Evolutionary conservation across 1,140 invertebrate species (phyloP).

Genomic region (Drosophila rufa): DNA sequence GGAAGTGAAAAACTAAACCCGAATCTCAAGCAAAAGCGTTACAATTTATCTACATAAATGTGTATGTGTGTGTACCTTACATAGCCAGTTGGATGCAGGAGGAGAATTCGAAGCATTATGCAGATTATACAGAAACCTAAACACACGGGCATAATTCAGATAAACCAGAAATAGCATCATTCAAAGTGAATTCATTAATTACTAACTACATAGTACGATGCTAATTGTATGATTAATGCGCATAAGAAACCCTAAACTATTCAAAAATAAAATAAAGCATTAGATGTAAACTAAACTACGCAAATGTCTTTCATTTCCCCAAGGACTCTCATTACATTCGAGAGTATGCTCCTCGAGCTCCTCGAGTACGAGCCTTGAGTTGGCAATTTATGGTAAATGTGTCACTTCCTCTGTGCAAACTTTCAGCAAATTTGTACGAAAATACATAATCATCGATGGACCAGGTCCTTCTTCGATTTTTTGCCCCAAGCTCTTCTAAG

Average conservation of each 20-base stretch:
- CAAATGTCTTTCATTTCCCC: slow-evolving; percentile 20
- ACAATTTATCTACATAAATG: slow-evolving; percentile 55
- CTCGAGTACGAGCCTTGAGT: slow-evolving; percentile 8
- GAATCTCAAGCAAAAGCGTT: slow-evolving; percentile 31
- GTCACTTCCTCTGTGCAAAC: slow-evolving; percentile 45
- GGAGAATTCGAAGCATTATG: slow-evolving; percentile 26
- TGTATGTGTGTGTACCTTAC: slow-evolving; percentile 60
- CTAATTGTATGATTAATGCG: slow-evolving; percentile 72
- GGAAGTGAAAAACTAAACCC: slow-evolving; percentile 2
- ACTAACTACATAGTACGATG: slow-evolving; percentile 71
- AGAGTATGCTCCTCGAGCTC: too few species aligned
- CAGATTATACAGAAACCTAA: slow-evolving; percentile 24
- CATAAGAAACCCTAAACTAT: slow-evolving; percentile 74
- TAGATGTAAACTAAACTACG: slow-evolving; percentile 69
- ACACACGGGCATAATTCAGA: slow-evolving; percentile 40
- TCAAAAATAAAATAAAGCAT: slow-evolving; percentile 79
- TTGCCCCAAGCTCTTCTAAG: slow-evolving; percentile 56
- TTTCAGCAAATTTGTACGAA: slow-evolving; percentile 36
- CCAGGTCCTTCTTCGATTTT: slow-evolving; percentile 25
- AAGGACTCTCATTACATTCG: slow-evolving; percentile 10
- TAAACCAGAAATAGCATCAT: slow-evolving; percentile 45
- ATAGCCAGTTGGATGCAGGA: slow-evolving; percentile 46
- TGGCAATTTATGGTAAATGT: slow-evolving; percentile 32
- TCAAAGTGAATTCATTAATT: slow-evolving; percentile 60
- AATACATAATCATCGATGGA: slow-evolving; percentile 51